Percentiles rank a stretch among this genome's conserved stretches.
phyloP scores from a whole-genome alignment of 2,888 invertebrate genomes.

The Macrophya annulata region DNA sequence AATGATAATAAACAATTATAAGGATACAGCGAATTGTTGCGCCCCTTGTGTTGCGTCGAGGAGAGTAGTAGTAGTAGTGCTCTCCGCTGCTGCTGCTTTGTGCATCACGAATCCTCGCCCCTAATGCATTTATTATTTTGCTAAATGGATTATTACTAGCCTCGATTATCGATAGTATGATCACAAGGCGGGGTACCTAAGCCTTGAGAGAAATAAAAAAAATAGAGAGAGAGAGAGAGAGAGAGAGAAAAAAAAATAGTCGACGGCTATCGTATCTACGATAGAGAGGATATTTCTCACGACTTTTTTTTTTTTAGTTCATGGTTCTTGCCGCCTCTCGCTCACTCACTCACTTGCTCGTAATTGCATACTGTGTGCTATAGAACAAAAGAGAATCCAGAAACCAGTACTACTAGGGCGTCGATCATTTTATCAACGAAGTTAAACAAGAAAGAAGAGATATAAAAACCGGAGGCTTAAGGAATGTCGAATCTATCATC shows the following conservation, averaged over 20 bases:
- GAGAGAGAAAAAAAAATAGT: not conserved
- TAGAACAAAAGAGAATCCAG: slow-evolving; percentile 38
- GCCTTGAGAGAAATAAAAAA: not conserved
- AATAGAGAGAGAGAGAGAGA: not conserved
- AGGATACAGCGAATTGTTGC: slow-evolving; percentile 45
- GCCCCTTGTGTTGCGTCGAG: slow-evolving; percentile 37
- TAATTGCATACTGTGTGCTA: slow-evolving; percentile 22
- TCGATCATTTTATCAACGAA: slow-evolving; percentile 1
- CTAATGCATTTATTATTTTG: not conserved
- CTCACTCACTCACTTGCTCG: not conserved
- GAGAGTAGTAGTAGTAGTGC: not conserved
- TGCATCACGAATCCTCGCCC: not conserved
- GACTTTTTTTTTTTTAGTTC: slow-evolving; percentile 37
- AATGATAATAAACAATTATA: slow-evolving; percentile 27
- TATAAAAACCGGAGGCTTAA: too few species aligned
- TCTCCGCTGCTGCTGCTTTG: slow-evolving; percentile 1
- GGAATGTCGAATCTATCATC: not conserved
- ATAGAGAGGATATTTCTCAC: slow-evolving; percentile 40
- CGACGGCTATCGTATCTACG: not conserved
- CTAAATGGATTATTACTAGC: not conserved
- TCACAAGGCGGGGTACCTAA: not conserved
- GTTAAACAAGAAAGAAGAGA: not conserved
- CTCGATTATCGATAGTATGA: not conserved
- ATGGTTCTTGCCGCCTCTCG: slow-evolving; percentile 39
- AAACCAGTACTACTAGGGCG: slow-evolving; percentile 1